Evolutionary conservation across 2,797 vertebrate species (phyloP).

Genomic region (Scarus forsteni): DNA sequence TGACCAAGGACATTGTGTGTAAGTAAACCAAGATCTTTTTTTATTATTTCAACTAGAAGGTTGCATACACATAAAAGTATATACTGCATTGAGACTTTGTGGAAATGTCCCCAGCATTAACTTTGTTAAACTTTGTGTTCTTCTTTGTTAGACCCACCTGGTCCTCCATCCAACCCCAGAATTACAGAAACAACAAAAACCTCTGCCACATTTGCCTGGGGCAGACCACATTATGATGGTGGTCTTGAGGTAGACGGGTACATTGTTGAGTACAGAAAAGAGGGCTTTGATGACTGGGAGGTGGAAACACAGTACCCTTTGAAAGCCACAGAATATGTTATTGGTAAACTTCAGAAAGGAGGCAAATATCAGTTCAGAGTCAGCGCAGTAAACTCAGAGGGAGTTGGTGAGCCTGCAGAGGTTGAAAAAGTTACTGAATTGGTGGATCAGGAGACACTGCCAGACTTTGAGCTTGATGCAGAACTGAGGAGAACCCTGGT

Average conservation of each 20-base stretch:
- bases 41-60: constrained; percentile 13
- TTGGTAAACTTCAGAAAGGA: constrained; percentile 92
- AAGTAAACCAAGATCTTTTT: constrained; percentile 79
- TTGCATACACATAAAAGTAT: too few species aligned
- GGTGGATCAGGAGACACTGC: constrained; percentile 89
- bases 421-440: constrained; percentile 92
- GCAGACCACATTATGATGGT: constrained; percentile 96
- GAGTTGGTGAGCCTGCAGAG: constrained; percentile 92
- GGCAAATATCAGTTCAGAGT: constrained; percentile 97
- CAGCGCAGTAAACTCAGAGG: constrained; percentile 92
- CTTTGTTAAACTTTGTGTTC: constrained; percentile 4
- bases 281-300: constrained; percentile 95
- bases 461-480: constrained; percentile 98
- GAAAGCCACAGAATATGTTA: constrained; percentile 92
- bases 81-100: too few species aligned
- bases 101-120: too few species aligned
- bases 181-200: constrained; percentile 97
- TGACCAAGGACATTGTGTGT: constrained; percentile 97
- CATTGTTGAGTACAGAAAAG: constrained; percentile 95
- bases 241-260: constrained; percentile 96
- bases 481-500: constrained; percentile 97
- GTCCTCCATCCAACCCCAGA: constrained; percentile 95
- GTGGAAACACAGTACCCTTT: constrained; percentile 91
- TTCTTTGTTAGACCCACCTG: constrained; percentile 90
- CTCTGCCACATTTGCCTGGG: constrained; percentile 93